These are phyloP conservation scores for Eueremaeus valkanovi DNA, from an alignment of 2,888 invertebrate species.

Conservation along the genomic window DNA sequence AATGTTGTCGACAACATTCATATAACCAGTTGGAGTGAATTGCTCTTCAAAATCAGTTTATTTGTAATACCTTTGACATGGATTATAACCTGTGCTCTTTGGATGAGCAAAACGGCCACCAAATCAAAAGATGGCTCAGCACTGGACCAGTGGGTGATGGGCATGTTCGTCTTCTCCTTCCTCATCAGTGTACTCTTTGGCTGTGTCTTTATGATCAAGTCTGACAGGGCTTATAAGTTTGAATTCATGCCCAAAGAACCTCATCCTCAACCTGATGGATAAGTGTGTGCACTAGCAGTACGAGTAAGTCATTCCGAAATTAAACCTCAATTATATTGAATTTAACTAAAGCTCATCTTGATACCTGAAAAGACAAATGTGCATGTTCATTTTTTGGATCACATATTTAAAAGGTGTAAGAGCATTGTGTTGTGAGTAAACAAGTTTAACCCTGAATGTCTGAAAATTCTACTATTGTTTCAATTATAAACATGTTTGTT, in stretches of 20 bases:
- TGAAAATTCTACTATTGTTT: too few species aligned
- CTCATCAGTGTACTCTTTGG: conserved; percentile 6
- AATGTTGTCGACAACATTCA: background rate
- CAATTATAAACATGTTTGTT: too few species aligned
- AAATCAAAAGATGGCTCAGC: background rate
- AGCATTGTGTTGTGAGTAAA: too few species aligned
- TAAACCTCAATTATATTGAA: too few species aligned
- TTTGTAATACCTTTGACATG: conserved; percentile 6
- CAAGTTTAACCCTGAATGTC: too few species aligned
- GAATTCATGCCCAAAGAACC: background rate
- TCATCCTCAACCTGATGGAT: background rate
- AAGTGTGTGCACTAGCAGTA: too few species aligned
- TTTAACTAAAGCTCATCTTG: too few species aligned
- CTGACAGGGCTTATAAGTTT: background rate
- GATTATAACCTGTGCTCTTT: conserved; percentile 7
- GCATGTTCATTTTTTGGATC: too few species aligned
- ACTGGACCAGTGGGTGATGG: conserved; percentile 10
- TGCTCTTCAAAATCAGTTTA: background rate
- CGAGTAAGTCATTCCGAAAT: too few species aligned
- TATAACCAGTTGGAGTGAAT: conserved; percentile 10
- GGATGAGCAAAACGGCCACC: conserved; percentile 1
- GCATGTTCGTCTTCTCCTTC: background rate
- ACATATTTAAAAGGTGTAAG: too few species aligned
- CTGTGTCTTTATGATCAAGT: conserved; percentile 20
- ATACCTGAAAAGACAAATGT: too few species aligned